These are phyloP conservation scores for Acrobasis repandana DNA, from an alignment of 2,888 invertebrate species.

Conservation along the genomic window DNA sequence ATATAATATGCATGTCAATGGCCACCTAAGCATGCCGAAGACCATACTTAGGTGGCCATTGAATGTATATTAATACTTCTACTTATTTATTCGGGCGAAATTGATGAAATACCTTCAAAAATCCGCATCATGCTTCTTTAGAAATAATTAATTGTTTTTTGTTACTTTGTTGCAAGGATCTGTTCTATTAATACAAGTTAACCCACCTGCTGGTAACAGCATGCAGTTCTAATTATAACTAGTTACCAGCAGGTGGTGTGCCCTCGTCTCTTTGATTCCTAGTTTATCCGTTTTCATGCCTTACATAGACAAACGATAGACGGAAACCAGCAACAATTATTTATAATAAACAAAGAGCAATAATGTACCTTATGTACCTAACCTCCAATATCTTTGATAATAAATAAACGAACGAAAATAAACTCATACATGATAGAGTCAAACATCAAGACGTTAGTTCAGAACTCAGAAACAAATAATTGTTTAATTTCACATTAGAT, in stretches of 20 bases:
- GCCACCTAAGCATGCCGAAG: no score
- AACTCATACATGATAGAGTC: slow-evolving; percentile 15
- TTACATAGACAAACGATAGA: neutral
- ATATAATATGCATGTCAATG: no score
- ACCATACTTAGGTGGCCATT: no score
- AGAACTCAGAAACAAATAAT: neutral
- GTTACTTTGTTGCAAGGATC: neutral
- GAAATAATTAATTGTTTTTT: no score
- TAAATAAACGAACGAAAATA: no score
- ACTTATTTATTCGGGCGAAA: no score
- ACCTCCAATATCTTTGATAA: no score
- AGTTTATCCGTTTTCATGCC: neutral
- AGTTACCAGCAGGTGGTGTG: neutral
- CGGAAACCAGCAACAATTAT: neutral
- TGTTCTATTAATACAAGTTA: neutral
- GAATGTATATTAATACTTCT: no score
- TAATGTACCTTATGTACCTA: no score
- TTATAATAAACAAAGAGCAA: no score
- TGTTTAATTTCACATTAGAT: neutral
- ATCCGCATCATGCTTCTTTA: no score
- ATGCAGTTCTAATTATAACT: neutral
- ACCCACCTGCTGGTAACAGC: slow-evolving; percentile 10
- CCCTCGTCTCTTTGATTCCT: slow-evolving; percentile 3
- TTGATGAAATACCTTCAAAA: no score
- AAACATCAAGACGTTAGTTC: neutral